Percentiles rank a stretch among this genome's conserved stretches.
Conservation (phyloP, 1,140 invertebrate genomes). For the Tribolium madens region DNA sequence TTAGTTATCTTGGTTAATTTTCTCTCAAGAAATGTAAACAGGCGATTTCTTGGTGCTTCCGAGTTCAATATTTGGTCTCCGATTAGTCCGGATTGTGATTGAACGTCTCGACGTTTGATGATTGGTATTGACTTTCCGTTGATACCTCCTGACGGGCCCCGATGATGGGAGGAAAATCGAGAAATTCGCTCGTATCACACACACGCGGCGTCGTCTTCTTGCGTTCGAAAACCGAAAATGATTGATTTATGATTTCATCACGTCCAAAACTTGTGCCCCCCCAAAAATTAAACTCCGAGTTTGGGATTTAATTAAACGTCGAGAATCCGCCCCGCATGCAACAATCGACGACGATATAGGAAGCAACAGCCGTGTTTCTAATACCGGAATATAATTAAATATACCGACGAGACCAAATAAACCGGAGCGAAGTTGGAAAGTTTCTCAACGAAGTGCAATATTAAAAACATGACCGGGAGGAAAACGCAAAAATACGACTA, state of each 20-base stretch:
- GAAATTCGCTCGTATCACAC: constrained; percentile 30
- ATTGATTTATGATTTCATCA: constrained; percentile 34
- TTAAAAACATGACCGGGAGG: constrained; percentile 52
- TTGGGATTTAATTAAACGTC: constrained; percentile 26
- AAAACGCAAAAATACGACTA: constrained; percentile 1
- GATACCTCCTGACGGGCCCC: constrained; percentile 21
- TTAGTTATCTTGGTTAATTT: too few relatives aligned
- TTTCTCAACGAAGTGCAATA: constrained; percentile 48
- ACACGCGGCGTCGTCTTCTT: neutral
- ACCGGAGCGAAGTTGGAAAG: constrained; percentile 51
- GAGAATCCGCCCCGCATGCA: neutral
- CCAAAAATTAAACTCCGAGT: constrained; percentile 1
- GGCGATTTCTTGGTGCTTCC: too few relatives aligned
- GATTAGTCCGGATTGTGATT: constrained; percentile 29
- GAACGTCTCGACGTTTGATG: constrained; percentile 14
- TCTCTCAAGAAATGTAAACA: too few relatives aligned
- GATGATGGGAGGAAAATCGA: constrained; percentile 30
- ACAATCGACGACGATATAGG: neutral
- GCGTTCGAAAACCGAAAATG: neutral
- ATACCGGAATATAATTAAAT: constrained; percentile 55
- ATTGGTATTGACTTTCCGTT: constrained; percentile 32
- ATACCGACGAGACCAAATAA: constrained; percentile 55
- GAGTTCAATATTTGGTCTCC: constrained; percentile 3
- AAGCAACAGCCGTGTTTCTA: constrained; percentile 28
- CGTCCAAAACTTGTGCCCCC: neutral